Conservation (phyloP, 2,113 vertebrate genomes). For the Willisornis vidua region DNA sequence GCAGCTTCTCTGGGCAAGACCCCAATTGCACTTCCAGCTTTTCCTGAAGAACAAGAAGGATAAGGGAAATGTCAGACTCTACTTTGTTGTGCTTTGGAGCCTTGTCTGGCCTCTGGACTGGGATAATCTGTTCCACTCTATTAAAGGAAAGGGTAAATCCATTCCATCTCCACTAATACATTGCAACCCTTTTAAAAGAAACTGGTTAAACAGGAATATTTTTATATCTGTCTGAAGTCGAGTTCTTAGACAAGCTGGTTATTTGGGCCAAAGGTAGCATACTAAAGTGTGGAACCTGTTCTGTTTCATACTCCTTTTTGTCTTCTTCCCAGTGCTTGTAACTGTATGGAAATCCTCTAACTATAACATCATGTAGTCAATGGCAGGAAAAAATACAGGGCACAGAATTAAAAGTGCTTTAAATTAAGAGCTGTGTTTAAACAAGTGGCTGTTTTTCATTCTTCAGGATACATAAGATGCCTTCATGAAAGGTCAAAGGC, state of each 20-base stretch:
- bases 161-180: background rate
- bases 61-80: constrained; percentile 21
- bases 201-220: background rate
- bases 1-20: constrained; percentile 14
- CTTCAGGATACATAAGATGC: background rate
- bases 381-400: background rate
- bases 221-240: background rate
- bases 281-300: background rate
- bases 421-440: background rate
- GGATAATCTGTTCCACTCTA: background rate
- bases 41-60: background rate
- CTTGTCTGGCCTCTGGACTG: background rate
- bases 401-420: background rate
- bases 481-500: background rate
- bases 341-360: background rate
- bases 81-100: background rate
- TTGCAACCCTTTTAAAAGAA: background rate
- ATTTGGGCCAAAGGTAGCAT: background rate
- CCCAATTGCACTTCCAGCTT: constrained; percentile 11
- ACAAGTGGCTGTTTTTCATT: background rate
- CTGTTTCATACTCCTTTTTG: background rate
- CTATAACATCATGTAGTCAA: background rate
- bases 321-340: background rate
- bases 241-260: background rate
- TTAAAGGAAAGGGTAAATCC: constrained; percentile 19